These are phyloP conservation scores for Cordylochernes scorpioides DNA, from an alignment of 2,888 invertebrate species.

Conservation along the genomic window DNA sequence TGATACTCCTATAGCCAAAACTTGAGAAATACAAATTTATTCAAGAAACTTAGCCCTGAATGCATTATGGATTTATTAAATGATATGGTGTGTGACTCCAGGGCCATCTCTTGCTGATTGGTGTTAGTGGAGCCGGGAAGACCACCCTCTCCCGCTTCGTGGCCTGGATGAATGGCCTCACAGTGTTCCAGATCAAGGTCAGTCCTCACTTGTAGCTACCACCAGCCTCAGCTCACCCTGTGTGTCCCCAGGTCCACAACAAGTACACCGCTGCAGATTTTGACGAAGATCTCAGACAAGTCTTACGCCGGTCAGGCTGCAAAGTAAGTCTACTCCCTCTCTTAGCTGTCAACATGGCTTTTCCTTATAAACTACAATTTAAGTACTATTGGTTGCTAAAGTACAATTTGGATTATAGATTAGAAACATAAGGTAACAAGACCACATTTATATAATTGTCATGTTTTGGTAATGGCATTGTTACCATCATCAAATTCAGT, in stretches of 20 bases:
- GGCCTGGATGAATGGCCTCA: slow-evolving; percentile 98
- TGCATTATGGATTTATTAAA: too few relatives aligned
- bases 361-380: neutral
- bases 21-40: too few relatives aligned
- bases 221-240: neutral
- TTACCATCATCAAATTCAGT: too few relatives aligned
- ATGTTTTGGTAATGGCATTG: too few relatives aligned
- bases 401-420: too few relatives aligned
- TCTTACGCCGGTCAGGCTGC: slow-evolving; percentile 29
- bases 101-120: slow-evolving; percentile 85
- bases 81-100: too few relatives aligned
- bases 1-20: too few relatives aligned
- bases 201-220: neutral
- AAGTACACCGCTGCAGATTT: slow-evolving; percentile 97
- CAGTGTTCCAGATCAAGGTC: slow-evolving; percentile 94
- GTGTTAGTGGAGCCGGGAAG: slow-evolving; percentile 95
- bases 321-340: slow-evolving; percentile 20
- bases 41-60: too few relatives aligned
- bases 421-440: too few relatives aligned
- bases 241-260: slow-evolving; percentile 49
- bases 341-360: neutral
- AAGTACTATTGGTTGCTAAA: too few relatives aligned
- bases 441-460: too few relatives aligned
- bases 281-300: slow-evolving; percentile 72
- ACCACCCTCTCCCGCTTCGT: slow-evolving; percentile 96